Evolutionary conservation across 2,113 vertebrate species (phyloP).

Genomic region (Strigops habroptila): DNA sequence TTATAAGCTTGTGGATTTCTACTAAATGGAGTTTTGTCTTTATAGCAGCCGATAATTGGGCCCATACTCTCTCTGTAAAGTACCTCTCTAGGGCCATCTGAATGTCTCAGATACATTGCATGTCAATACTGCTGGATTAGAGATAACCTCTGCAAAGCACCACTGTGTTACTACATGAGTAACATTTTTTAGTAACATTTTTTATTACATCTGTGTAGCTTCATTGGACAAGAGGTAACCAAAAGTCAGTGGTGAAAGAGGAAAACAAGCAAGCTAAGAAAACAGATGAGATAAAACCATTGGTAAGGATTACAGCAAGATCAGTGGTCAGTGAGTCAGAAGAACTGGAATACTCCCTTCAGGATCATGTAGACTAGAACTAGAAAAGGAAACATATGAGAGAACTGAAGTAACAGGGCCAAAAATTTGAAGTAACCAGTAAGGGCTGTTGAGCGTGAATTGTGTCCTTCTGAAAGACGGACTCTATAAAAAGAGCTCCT

Average conservation of each 20-base stretch:
- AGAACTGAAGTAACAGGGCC: background rate
- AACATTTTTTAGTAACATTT: background rate
- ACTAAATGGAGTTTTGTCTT: background rate
- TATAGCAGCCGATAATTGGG: background rate
- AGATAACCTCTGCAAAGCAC: background rate
- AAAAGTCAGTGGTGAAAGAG: background rate
- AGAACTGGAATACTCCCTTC: background rate
- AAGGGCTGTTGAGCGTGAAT: background rate
- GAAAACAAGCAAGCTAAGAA: background rate
- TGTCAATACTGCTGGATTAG: background rate
- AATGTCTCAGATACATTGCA: background rate
- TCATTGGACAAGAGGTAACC: background rate
- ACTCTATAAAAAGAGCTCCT: background rate
- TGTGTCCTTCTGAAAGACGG: background rate
- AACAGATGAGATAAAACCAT: background rate
- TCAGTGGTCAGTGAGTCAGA: background rate
- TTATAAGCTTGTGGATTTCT: background rate
- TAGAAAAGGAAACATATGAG: background rate
- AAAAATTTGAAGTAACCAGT: background rate
- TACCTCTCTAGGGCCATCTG: background rate
- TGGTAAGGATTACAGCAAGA: background rate
- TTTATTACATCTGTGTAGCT: background rate
- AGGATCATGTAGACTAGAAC: background rate
- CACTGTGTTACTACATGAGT: background rate
- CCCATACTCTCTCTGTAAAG: background rate